Base-by-base conservation (phyloP, 2,888 invertebrate species). In the Sphaeridia pumilis region DNA sequence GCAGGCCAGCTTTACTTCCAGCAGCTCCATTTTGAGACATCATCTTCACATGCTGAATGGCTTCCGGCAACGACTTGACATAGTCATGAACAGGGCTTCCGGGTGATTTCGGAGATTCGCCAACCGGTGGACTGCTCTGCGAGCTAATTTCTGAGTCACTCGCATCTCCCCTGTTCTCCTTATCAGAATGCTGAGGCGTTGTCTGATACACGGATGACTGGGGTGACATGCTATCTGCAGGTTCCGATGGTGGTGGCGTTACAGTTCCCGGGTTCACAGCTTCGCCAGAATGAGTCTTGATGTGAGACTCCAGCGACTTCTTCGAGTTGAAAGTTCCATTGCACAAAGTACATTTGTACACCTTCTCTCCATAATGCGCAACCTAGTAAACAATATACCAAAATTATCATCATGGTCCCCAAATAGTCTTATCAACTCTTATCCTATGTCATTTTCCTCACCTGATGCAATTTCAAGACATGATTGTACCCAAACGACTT, bases 401-500 rank as follows among this genome's bases (percentile, higher is more conserved):
- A n/a, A n/a, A n/a, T n/a, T n/a, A n/a, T n/a, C n/a, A n/a, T n/a
- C n/a, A n/a, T n/a, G n/a, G n/a, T n/a, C n/a, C n/a, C n/a, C n/a
- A n/a, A n/a, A n/a, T n/a, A n/a, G n/a, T n/a, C n/a, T n/a, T n/a
- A n/a, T n/a, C n/a, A n/a, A n/a, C n/a, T n/a, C n/a, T n/a, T n/a
- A n/a, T n/a, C n/a, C n/a, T n/a, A n/a, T n/a, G n/a, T n/a, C n/a
- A n/a, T n/a, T n/a, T n/a, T n/a, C n/a, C n/a, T n/a, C n/a, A 64
- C 64, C 64, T 64, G 64, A 69, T 90, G 90, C 50, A 89, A 73
- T 70, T 89, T 89, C 55, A 89, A 73, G 3, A 90, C 89, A 69
- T 89, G 89, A 69, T 89, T 89, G 71, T 90, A 89, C 7, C 89
- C 89, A 68, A 90, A 90, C 51, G 85, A 84, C 60, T 89, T 85